These are phyloP conservation scores for Eudyptes chrysolophus DNA, from an alignment of 2,113 vertebrate genomes.

Conservation along the genomic window DNA sequence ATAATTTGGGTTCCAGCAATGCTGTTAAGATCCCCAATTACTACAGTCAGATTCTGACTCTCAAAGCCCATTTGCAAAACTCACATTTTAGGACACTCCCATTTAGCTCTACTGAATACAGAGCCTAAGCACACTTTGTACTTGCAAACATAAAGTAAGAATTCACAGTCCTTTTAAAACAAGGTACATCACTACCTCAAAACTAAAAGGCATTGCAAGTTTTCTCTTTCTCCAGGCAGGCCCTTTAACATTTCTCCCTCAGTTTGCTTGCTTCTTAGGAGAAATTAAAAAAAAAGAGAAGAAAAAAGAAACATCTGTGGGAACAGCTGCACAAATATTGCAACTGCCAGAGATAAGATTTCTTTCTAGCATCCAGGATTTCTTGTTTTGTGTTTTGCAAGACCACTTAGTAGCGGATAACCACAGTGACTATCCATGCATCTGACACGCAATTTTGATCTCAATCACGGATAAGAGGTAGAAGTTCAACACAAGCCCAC, in stretches of 20 bases:
- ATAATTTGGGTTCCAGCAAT: neutral
- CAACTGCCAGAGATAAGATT: neutral
- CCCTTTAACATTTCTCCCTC: neutral
- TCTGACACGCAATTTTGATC: neutral
- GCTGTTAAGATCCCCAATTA: neutral
- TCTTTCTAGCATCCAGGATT: slow-evolving; percentile 13
- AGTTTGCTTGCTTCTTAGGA: neutral
- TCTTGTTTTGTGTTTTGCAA: neutral
- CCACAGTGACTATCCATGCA: neutral
- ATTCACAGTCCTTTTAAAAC: neutral
- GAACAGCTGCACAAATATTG: slow-evolving; percentile 62
- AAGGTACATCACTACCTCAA: neutral
- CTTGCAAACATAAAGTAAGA: neutral
- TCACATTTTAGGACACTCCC: neutral
- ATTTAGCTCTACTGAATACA: neutral
- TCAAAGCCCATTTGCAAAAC: neutral
- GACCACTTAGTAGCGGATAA: neutral
- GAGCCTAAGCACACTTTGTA: neutral
- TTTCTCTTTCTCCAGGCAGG: neutral
- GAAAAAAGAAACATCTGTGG: neutral
- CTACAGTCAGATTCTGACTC: neutral
- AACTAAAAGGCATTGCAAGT: neutral
- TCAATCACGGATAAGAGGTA: neutral
- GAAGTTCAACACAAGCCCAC: neutral
- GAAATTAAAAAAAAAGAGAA: neutral